These are phyloP conservation scores for Zaprionus gabonicus DNA, from an alignment of 1,140 invertebrate species.

Conservation along the genomic window DNA sequence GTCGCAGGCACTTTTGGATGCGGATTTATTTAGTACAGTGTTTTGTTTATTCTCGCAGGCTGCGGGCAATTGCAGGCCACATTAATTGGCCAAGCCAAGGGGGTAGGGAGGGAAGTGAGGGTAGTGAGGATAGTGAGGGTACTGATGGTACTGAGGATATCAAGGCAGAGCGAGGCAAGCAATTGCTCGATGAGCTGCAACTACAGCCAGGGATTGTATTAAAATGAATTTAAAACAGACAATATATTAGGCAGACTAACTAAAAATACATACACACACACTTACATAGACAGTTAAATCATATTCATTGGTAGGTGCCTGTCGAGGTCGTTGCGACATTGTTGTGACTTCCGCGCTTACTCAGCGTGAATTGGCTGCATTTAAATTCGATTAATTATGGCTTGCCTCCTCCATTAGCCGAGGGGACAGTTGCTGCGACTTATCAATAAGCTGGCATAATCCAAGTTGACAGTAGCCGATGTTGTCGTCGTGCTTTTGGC, in stretches of 20 bases:
- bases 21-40: conserved; percentile 25
- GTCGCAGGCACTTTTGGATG: conserved; percentile 56
- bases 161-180: too few species aligned
- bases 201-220: neutral
- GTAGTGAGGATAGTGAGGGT: too few species aligned
- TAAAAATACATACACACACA: neutral
- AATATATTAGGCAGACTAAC: neutral
- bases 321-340: neutral
- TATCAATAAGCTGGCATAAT: conserved; percentile 78
- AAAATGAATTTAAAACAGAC: neutral
- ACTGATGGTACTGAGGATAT: too few species aligned
- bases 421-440: conserved; percentile 66
- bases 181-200: neutral
- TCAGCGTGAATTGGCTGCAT: conserved; percentile 51
- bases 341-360: conserved; percentile 56
- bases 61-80: conserved; percentile 57
- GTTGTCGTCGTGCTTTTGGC: conserved; percentile 42
- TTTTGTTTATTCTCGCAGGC: conserved; percentile 32
- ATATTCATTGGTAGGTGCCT: neutral
- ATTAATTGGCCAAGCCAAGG: conserved; percentile 53
- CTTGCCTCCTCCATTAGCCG: conserved; percentile 59
- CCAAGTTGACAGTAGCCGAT: conserved; percentile 52
- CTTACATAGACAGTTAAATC: neutral
- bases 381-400: conserved; percentile 77
- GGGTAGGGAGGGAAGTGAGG: too few species aligned